Percentiles rank a stretch among this genome's conserved stretches.
Evolutionary conservation across 2,113 vertebrate genomes (phyloP).

Genomic region (Stigmatopora nigra): DNA sequence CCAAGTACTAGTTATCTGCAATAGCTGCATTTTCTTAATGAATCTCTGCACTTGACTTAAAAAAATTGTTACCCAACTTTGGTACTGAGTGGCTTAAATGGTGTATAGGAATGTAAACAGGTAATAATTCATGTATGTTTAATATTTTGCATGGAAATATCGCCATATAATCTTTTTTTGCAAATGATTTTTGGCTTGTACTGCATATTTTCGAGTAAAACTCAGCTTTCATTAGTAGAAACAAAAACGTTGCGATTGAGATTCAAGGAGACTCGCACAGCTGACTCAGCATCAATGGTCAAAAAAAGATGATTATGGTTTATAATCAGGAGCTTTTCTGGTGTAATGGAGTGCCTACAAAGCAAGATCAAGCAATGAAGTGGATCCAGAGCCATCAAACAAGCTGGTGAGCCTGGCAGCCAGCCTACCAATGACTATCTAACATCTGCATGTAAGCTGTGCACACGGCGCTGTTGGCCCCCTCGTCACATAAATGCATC

Average conservation of each 20-base stretch:
- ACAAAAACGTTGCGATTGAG: neutral
- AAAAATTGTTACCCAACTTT: too few relatives aligned
- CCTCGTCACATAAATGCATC: conserved; percentile 66
- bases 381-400: conserved; percentile 61
- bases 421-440: conserved; percentile 53
- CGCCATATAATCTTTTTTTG: neutral
- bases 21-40: too few relatives aligned
- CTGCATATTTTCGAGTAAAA: neutral
- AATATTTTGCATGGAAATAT: neutral
- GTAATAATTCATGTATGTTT: neutral
- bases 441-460: conserved; percentile 60
- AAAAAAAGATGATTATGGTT: conserved; percentile 59
- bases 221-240: neutral
- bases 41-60: too few relatives aligned
- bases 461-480: conserved; percentile 53
- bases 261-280: conserved; percentile 17
- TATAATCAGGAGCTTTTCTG: conserved; percentile 64
- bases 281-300: conserved; percentile 51
- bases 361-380: conserved; percentile 60
- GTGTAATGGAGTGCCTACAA: conserved; percentile 65
- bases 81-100: too few relatives aligned
- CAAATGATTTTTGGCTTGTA: neutral
- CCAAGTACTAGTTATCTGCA: too few relatives aligned
- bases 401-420: conserved; percentile 49
- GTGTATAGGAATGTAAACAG: too few relatives aligned